These are phyloP conservation scores for Ochlodes sylvanus DNA, from an alignment of 2,888 invertebrate species.

Conservation along the genomic window DNA sequence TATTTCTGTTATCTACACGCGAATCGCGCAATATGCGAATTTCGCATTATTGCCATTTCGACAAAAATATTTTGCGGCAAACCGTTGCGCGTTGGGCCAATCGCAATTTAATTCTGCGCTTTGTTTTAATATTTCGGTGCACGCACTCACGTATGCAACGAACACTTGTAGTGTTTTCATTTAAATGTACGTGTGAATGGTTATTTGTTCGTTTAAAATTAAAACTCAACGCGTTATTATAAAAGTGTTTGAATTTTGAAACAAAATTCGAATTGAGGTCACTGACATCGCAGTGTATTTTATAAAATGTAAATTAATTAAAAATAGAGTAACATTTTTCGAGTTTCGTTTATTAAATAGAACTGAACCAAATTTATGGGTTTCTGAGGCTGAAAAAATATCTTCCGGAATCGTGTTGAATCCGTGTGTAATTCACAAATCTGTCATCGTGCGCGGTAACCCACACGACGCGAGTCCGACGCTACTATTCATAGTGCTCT, in stretches of 20 bases:
- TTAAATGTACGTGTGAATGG: not conserved
- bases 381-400: constrained; percentile 40
- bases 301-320: not conserved
- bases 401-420: constrained; percentile 55
- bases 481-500: constrained; percentile 72
- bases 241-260: no score
- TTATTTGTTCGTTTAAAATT: not conserved
- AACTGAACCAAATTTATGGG: constrained; percentile 12
- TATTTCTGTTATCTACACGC: constrained; percentile 83
- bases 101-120: constrained; percentile 30
- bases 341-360: not conserved
- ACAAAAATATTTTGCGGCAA: constrained; percentile 78
- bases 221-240: not conserved
- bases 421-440: constrained; percentile 78
- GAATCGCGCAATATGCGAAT: constrained; percentile 82
- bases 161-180: not conserved
- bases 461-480: constrained; percentile 57
- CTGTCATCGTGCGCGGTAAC: constrained; percentile 66
- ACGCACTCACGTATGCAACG: constrained; percentile 3
- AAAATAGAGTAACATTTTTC: not conserved
- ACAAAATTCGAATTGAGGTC: not conserved
- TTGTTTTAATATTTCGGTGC: constrained; percentile 32
- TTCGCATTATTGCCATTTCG: constrained; percentile 77
- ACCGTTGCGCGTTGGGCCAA: constrained; percentile 39
- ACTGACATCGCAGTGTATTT: not conserved